Base-by-base conservation (phyloP, 2,113 vertebrate species). In the Micronycteris hirsuta region DNA sequence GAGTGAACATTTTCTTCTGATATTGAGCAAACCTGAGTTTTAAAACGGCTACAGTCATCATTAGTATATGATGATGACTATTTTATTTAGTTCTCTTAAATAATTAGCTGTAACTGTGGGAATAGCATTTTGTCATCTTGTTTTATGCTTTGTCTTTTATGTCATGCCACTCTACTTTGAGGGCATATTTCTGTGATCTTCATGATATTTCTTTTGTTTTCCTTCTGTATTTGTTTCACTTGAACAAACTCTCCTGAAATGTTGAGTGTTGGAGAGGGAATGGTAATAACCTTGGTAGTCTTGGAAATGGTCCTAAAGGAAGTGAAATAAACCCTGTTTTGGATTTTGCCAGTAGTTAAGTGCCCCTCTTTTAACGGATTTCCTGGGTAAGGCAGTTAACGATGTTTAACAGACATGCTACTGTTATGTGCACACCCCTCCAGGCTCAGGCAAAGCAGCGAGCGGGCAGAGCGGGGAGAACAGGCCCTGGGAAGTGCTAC, bases 381-480 rank as follows among this genome's bases (percentile, higher is more conserved):
- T 89, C 77, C 91, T 86, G 80, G 52, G 14, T 65, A 76, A 45
- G 89, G 54, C 84, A 47, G 31, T n/a, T 92, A 49, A 26, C 16
- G 36, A 0, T 45, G 26, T 43, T 92, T 74, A 76, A 91, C 6
- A 88, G 74, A 54, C 45, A 15, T 10, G 38, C 49, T 67, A 4
- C n/a, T 96, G 91, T 82, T 78, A 24, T 77, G 0, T 86, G 52
- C 49, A n/a, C 43, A 33, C 36, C 78, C 63, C 36, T 38, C 7
- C 61, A 99, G 99, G 99, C 99, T 82, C 99, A 99, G 98, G 99
- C 99, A 54, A 99, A 99, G 97, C 99, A 99, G 97, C 97, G 99
- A 88, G 99, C 99, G 0, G 99, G 99, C 16, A 98, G 99, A 89
- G 99, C 99, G 12, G 99, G 99, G 33, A 99, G 99, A 81, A 99